A percentile compares a stretch with the other conserved stretches of the same genome.
These are phyloP conservation scores for Neofelis nebulosa DNA, from an alignment of 2,113 vertebrate species.

Conservation along the genomic window DNA sequence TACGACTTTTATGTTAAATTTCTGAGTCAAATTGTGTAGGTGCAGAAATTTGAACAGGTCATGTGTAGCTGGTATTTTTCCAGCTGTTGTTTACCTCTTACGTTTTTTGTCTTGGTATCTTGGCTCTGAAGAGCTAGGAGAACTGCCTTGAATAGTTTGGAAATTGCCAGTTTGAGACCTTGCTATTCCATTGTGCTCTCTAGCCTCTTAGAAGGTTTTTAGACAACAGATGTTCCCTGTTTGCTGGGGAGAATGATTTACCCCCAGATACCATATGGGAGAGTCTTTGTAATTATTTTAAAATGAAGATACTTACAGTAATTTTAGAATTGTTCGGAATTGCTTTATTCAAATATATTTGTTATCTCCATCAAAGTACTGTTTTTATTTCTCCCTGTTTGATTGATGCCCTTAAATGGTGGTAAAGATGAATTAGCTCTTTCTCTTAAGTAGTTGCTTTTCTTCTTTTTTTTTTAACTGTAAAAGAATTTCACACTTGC, in stretches of 20 bases:
- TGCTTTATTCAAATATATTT: conserved; percentile 48
- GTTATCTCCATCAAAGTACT: background rate
- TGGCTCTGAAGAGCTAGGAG: background rate
- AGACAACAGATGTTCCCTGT: conserved; percentile 7
- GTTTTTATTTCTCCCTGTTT: conserved; percentile 42
- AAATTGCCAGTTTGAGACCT: conserved; percentile 37
- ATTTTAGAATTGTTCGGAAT: conserved; percentile 56
- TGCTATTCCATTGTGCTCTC: background rate
- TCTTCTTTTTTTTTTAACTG: background rate
- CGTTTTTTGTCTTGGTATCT: background rate
- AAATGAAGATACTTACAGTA: conserved; percentile 52
- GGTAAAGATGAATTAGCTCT: background rate
- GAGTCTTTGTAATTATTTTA: conserved; percentile 59
- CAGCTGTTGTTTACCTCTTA: background rate
- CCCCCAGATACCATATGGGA: background rate
- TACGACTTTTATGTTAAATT: conserved; percentile 4
- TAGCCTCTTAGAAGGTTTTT: background rate
- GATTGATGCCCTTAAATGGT: conserved; percentile 7
- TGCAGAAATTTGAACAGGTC: background rate
- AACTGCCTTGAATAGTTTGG: background rate
- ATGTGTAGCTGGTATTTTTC: background rate
- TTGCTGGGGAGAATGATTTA: conserved; percentile 37
- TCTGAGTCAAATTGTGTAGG: background rate
- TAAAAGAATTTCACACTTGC: background rate
- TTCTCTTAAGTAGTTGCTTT: background rate